These are phyloP conservation scores for Lycophotia porphyrea DNA, from an alignment of 2,888 invertebrate species.

Conservation along the genomic window DNA sequence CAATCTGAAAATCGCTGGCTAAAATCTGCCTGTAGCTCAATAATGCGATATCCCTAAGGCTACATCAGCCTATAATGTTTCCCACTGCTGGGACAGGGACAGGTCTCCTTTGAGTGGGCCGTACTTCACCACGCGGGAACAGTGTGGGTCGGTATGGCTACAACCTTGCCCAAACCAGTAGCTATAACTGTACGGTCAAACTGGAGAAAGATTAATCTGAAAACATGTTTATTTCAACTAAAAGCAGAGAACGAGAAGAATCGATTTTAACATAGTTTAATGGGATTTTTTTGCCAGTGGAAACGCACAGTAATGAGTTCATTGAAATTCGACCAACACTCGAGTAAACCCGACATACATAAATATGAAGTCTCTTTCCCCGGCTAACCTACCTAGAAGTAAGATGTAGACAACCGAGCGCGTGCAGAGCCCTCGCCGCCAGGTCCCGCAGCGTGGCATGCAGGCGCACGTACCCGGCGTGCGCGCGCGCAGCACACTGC, in stretches of 20 bases:
- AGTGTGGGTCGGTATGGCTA: background rate
- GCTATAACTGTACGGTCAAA: background rate
- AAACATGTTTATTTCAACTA: background rate
- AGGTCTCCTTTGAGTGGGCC: too few relatives aligned
- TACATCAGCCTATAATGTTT: background rate
- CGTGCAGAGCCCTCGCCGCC: conserved; percentile 67
- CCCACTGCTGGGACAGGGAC: background rate
- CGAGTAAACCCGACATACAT: background rate
- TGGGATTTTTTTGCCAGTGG: too few relatives aligned
- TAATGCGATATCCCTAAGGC: background rate
- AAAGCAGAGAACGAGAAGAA: background rate
- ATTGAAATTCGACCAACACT: background rate
- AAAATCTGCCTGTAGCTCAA: background rate
- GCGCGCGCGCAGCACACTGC: conserved; percentile 60
- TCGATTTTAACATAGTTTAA: too few relatives aligned
- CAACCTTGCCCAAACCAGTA: background rate
- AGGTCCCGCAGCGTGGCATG: conserved; percentile 62
- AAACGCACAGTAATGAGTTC: too few relatives aligned
- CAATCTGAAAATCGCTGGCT: background rate
- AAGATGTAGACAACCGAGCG: conserved; percentile 73
- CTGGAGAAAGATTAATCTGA: background rate
- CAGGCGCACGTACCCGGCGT: conserved; percentile 70
- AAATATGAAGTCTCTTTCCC: background rate
- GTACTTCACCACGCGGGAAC: background rate
- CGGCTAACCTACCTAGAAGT: conserved; percentile 45